phyloP scores from a whole-genome alignment of 2,888 invertebrate species.

The Acrocyrtus sp. region DNA sequence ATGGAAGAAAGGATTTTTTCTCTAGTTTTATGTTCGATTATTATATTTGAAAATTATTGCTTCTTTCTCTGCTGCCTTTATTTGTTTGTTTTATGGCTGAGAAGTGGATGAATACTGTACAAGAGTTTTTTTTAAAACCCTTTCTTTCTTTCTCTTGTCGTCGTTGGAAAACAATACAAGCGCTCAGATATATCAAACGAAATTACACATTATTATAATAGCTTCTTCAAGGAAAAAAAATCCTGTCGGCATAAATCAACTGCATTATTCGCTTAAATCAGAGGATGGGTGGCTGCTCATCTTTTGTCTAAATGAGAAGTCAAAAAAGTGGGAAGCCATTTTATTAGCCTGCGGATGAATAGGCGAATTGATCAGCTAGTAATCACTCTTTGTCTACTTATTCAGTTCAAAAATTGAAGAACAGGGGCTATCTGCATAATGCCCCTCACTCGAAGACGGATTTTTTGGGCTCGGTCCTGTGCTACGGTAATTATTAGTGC shows the following conservation, averaged over 20 bases:
- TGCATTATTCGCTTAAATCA: conserved; percentile 42
- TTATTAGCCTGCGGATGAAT: conserved; percentile 42
- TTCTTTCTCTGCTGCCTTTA: conserved; percentile 20
- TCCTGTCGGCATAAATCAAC: conserved; percentile 51
- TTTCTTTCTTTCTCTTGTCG: no score
- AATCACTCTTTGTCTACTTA: conserved; percentile 50
- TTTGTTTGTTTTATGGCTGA: conserved; percentile 28
- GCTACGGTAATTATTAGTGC: conserved; percentile 38
- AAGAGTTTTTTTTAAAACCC: no score
- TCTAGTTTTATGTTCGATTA: background rate
- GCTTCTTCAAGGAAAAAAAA: conserved; percentile 46
- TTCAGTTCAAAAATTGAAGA: conserved; percentile 24
- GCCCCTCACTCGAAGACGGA: background rate
- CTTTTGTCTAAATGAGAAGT: conserved; percentile 48
- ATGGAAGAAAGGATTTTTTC: no score
- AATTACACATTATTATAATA: conserved; percentile 41
- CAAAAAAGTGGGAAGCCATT: conserved; percentile 47
- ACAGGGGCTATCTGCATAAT: conserved; percentile 24
- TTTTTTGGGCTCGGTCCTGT: conserved; percentile 40
- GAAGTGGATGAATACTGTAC: no score
- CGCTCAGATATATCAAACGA: conserved; percentile 40
- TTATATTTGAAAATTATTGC: background rate
- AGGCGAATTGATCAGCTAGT: conserved; percentile 45
- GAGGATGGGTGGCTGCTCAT: conserved; percentile 44
- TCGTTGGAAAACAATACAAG: no score